Conservation (phyloP, 2,888 invertebrate species). For the Mythimna albipuncta region DNA sequence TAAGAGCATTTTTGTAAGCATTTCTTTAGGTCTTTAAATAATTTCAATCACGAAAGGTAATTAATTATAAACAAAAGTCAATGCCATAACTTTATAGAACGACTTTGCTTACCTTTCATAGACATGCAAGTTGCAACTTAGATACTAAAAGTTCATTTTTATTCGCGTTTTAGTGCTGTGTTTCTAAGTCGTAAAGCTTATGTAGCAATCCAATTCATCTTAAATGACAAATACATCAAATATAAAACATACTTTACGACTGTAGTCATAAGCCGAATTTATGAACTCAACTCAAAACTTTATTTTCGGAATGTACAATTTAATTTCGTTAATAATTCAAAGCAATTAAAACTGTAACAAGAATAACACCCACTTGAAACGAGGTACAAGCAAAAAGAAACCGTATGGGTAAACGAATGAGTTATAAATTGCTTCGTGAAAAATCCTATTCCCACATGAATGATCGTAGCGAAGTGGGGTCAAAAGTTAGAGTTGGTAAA, state of each 20-base stretch:
- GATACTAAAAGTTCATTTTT: slow-evolving; percentile 12
- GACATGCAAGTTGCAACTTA: slow-evolving; percentile 15
- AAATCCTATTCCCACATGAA: slow-evolving; percentile 88
- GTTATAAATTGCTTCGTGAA: slow-evolving; percentile 78
- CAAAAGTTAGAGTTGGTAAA: slow-evolving; percentile 88
- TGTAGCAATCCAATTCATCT: slow-evolving; percentile 22
- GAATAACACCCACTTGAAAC: slow-evolving; percentile 77
- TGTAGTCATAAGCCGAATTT: slow-evolving; percentile 30
- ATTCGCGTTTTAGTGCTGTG: slow-evolving; percentile 34
- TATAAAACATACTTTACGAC: slow-evolving; percentile 42
- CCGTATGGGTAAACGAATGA: slow-evolving; percentile 70
- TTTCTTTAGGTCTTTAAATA: background rate
- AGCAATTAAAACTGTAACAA: slow-evolving; percentile 82
- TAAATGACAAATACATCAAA: slow-evolving; percentile 38
- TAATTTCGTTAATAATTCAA: slow-evolving; percentile 73
- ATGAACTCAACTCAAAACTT: slow-evolving; percentile 44
- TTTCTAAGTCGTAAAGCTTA: slow-evolving; percentile 37
- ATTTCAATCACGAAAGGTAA: background rate
- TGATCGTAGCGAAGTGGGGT: slow-evolving; percentile 88
- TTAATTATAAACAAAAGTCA: slow-evolving; percentile 1
- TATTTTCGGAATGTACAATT: slow-evolving; percentile 57
- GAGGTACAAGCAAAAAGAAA: slow-evolving; percentile 67
- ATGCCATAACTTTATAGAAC: slow-evolving; percentile 1
- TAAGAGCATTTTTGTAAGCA: background rate
- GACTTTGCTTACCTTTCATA: background rate